These are phyloP conservation scores for Pterocles burchelli DNA, from an alignment of 2,113 vertebrate species.

Conservation along the genomic window DNA sequence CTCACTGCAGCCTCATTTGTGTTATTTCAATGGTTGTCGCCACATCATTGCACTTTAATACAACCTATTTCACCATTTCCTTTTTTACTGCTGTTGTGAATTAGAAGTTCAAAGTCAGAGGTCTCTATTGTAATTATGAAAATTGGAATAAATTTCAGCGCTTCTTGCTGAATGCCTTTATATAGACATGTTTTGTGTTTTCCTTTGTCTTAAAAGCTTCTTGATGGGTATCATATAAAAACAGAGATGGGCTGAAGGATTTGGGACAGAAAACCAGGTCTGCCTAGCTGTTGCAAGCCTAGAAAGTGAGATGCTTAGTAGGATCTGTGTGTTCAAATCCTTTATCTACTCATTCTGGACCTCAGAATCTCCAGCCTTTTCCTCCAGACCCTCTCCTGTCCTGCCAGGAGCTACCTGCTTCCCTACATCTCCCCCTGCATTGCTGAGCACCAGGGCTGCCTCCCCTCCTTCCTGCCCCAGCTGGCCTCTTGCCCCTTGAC, in stretches of 20 bases:
- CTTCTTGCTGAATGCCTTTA: constrained; percentile 46
- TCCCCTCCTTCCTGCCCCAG: no score
- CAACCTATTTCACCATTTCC: constrained; percentile 33
- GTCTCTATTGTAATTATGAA: constrained; percentile 66
- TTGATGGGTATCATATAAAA: not conserved
- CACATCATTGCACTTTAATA: constrained; percentile 76
- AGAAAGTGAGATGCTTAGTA: not conserved
- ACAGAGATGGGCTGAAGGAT: not conserved
- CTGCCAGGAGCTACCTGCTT: no score
- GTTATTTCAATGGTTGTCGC: constrained; percentile 17
- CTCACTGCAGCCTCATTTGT: not conserved
- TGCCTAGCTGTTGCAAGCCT: not conserved
- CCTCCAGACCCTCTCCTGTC: no score
- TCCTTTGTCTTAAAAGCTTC: not conserved
- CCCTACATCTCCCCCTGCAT: no score
- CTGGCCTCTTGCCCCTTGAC: no score
- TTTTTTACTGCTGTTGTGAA: constrained; percentile 73
- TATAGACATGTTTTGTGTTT: not conserved
- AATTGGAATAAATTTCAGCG: constrained; percentile 67
- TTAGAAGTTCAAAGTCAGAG: constrained; percentile 50
- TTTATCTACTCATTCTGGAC: not conserved
- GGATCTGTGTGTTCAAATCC: not conserved
- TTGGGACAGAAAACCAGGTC: not conserved
- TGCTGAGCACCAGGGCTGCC: no score
- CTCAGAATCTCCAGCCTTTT: not conserved